Percentiles rank a stretch among this genome's conserved stretches.
phyloP scores from a whole-genome alignment of 2,797 vertebrate species.

The Arnoldichthys spilopterus region DNA sequence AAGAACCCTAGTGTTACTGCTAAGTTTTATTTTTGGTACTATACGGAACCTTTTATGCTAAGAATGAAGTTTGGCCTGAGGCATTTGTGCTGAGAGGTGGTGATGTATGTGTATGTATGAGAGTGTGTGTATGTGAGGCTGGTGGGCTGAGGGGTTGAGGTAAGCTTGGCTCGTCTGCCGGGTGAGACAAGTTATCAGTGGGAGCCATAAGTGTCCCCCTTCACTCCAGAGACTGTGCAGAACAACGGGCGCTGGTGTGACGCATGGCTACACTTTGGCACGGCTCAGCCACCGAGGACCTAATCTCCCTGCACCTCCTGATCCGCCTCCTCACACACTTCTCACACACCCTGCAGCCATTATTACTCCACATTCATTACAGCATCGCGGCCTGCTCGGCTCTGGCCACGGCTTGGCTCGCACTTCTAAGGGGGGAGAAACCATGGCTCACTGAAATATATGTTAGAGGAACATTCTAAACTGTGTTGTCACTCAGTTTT shows the following conservation, averaged over 20 bases:
- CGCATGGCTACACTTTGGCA: conserved; percentile 81
- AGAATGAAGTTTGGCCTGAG: conserved; percentile 18
- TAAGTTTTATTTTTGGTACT: background rate
- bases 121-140: conserved; percentile 32
- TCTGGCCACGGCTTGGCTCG: conserved; percentile 27
- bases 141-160: conserved; percentile 49
- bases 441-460: conserved; percentile 19
- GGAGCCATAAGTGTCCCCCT: conserved; percentile 78
- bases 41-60: background rate
- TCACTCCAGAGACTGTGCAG: conserved; percentile 77
- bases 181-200: conserved; percentile 80
- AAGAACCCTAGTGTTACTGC: no score
- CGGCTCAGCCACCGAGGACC: conserved; percentile 74
- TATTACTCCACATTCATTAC: conserved; percentile 58
- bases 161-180: conserved; percentile 73
- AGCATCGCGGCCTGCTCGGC: conserved; percentile 31
- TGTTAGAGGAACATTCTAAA: conserved; percentile 30
- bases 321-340: conserved; percentile 57
- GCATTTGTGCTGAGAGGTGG: background rate
- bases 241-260: conserved; percentile 77
- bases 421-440: conserved; percentile 27
- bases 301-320: conserved; percentile 59
- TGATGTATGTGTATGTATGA: conserved; percentile 38
- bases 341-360: conserved; percentile 52
- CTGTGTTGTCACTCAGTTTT: conserved; percentile 8